Conservation (phyloP, 1,140 invertebrate species). For the Adelges cooleyi region DNA sequence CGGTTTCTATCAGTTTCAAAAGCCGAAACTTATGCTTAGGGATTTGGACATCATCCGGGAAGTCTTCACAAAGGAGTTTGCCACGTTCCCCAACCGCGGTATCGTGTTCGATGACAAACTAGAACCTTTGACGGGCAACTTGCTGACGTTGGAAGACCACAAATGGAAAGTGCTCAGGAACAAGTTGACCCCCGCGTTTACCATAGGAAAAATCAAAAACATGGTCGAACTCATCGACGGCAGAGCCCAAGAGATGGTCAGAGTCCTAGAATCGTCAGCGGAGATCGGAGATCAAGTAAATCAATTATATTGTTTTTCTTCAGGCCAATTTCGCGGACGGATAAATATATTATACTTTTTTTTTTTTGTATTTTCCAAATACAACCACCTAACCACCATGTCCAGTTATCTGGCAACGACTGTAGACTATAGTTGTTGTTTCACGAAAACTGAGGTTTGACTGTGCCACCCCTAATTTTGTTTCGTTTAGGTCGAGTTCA, state of each 20-base stretch:
- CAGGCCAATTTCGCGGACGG: too few relatives aligned
- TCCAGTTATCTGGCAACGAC: too few relatives aligned
- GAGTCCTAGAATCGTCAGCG: conserved; percentile 29
- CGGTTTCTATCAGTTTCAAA: conserved; percentile 31
- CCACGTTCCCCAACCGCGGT: conserved; percentile 39
- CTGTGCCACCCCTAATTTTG: too few relatives aligned
- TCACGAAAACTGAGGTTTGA: too few relatives aligned
- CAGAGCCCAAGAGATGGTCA: conserved; percentile 33
- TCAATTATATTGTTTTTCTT: too few relatives aligned
- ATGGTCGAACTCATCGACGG: conserved; percentile 41
- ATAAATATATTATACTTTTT: too few relatives aligned
- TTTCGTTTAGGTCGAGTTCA: conserved; percentile 6
- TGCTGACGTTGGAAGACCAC: conserved; percentile 41
- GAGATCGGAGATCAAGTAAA: conserved; percentile 31
- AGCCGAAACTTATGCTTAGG: conserved; percentile 37
- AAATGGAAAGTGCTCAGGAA: conserved; percentile 31
- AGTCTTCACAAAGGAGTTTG: conserved; percentile 43
- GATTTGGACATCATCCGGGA: conserved; percentile 42
- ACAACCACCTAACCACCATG: too few relatives aligned
- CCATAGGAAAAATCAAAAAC: conserved; percentile 41
- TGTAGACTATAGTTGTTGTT: too few relatives aligned
- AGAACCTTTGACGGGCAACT: conserved; percentile 43
- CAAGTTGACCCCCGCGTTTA: conserved; percentile 41
- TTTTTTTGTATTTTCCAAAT: too few relatives aligned
- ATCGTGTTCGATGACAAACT: conserved; percentile 38